Base-by-base conservation (phyloP, 1,140 invertebrate genomes). In the Trachymyrmex cornetzi region DNA sequence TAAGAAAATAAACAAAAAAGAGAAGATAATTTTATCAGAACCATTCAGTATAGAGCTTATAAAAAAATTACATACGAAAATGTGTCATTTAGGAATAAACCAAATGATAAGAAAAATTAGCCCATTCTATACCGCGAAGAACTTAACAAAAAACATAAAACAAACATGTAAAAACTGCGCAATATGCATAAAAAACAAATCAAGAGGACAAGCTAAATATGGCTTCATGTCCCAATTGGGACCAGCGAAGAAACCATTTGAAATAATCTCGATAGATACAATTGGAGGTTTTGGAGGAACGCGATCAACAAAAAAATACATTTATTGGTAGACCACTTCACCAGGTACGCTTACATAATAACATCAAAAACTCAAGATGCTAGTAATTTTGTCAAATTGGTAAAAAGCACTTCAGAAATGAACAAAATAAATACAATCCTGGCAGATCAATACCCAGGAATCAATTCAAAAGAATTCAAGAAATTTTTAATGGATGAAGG, bases 21-120 rank as follows among this genome's bases (percentile, higher is more conserved):
- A 66, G 24, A 85, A 75, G 44, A 85, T 74, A n/a, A 55, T 85
- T 5, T 7, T 81, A 11, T 24, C 64, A 61, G 34, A 84, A 84
- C 11, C 53, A 0, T 59, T 61, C 1, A 84, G 80, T 14, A 50
- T 14, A 0, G 53, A 38, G 24, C 16, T 84, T 6, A 63, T 84
- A n/a, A 84, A 64, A 63, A 24, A 72, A 12, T 6, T 72, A 5
- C 80, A 71, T 19, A 0, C 14, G 11, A 3, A 48, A 16, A 22
- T 0, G 1, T 84, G 38, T 34, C 67, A 84, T 3, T 72, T 84
- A 34, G 66, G 80, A 1, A 84, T 72, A 3, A 27, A 38, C 63
- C 69, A 72, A 55, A 53, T 53, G 48, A 1, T 12, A n/a, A 44
- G 34, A 9, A 79, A n/a, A 19, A 50, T 64, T 19, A 30, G 64